phyloP scores from a whole-genome alignment of 2,113 vertebrate genomes.

The Oncorhynchus clarkii region DNA sequence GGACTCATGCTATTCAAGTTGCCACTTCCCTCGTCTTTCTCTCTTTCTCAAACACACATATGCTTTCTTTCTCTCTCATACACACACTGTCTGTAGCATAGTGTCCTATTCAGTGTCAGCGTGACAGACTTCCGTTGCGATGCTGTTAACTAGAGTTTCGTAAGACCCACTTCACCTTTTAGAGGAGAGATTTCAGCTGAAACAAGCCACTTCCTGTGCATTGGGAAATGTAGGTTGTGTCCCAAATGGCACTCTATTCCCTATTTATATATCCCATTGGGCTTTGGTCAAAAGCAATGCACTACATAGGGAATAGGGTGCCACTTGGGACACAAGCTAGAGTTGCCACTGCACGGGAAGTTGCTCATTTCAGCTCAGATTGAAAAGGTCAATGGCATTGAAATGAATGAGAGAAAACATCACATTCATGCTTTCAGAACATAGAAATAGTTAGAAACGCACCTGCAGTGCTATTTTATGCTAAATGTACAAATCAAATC shows the following conservation, averaged over 20 bases:
- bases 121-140: background rate
- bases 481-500: too few relatives aligned
- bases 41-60: too few relatives aligned
- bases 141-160: background rate
- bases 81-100: background rate
- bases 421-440: slow-evolving; percentile 47
- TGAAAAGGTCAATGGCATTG: slow-evolving; percentile 50
- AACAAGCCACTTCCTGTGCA: too few relatives aligned
- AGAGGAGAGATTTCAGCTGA: slow-evolving; percentile 7
- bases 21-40: too few relatives aligned
- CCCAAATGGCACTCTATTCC: too few relatives aligned
- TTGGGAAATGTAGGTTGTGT: too few relatives aligned
- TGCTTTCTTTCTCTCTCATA: background rate
- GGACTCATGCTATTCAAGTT: too few relatives aligned
- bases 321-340: too few relatives aligned
- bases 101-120: too few relatives aligned
- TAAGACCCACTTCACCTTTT: slow-evolving; percentile 21
- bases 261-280: too few relatives aligned
- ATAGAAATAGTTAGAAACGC: slow-evolving; percentile 13
- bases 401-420: slow-evolving; percentile 63
- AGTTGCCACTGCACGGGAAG: slow-evolving; percentile 30
- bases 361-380: slow-evolving; percentile 47
- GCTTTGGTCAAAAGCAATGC: too few relatives aligned
- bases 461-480: background rate
- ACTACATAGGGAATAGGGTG: too few relatives aligned